These are phyloP conservation scores for Orbicella faveolata DNA, from an alignment of 64 coral and sea anemone genomes.

Conservation along the genomic window DNA sequence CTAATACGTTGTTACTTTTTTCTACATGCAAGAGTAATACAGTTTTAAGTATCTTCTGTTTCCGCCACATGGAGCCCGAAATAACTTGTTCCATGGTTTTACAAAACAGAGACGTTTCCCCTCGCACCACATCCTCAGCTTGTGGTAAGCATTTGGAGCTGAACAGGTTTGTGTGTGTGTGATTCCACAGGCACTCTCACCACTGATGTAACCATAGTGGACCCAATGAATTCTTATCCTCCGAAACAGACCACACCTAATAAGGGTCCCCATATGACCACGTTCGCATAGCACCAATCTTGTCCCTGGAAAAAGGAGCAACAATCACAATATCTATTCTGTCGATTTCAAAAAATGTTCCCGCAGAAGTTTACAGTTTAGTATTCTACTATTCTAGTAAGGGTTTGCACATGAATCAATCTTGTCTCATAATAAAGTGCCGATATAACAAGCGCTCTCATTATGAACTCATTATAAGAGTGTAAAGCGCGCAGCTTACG, in stretches of 20 bases:
- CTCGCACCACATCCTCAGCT: not conserved
- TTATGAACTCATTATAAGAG: no score
- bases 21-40: not conserved
- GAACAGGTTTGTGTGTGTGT: not conserved
- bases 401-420: no score
- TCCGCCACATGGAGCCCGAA: conserved; percentile 1
- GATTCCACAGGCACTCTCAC: conserved; percentile 3
- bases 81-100: not conserved
- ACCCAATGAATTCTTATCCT: not conserved
- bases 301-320: not conserved
- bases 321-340: not conserved
- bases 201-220: conserved; percentile 6
- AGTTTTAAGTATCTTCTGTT: conserved; percentile 8
- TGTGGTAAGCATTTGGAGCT: not conserved
- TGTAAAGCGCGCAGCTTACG: no score
- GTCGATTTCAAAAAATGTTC: not conserved
- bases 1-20: no score
- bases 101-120: not conserved
- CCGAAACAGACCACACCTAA: not conserved
- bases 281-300: not conserved
- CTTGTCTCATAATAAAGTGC: no score
- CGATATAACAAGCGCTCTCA: no score
- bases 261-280: not conserved
- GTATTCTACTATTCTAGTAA: no score
- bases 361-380: no score